A percentile compares a stretch with the other conserved stretches of the same genome.
Conservation (phyloP, 2,113 vertebrate genomes). For the Chamaea fasciata region DNA sequence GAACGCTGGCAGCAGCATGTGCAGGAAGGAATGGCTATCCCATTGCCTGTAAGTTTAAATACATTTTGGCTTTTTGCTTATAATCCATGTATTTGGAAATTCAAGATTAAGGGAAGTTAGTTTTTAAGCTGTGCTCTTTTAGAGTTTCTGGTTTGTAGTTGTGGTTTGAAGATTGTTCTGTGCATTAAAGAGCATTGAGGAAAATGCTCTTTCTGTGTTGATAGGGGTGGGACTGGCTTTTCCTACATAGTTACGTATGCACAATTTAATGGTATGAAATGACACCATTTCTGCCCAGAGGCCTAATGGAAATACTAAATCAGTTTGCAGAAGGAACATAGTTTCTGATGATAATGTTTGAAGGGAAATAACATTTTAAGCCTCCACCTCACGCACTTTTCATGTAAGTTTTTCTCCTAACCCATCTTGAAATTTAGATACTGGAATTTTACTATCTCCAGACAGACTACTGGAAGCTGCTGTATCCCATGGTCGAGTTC, state of each 20-base stretch:
- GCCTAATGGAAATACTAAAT: not conserved
- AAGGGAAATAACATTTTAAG: not conserved
- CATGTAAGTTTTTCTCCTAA: not conserved
- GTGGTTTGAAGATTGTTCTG: not conserved
- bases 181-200: not conserved
- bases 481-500: not conserved
- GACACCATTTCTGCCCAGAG: not conserved
- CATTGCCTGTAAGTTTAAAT: conserved; percentile 78
- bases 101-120: not conserved
- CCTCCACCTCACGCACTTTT: not conserved
- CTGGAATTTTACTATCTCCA: not conserved
- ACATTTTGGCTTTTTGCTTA: not conserved
- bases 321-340: not conserved
- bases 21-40: conserved; percentile 89
- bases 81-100: not conserved
- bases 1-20: conserved; percentile 88
- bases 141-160: not conserved
- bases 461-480: not conserved
- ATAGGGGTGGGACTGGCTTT: not conserved
- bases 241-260: not conserved
- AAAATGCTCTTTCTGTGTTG: not conserved
- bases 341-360: not conserved
- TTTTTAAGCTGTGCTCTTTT: not conserved
- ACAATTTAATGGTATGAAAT: not conserved
- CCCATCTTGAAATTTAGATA: not conserved